These are phyloP conservation scores for Pangasianodon hypophthalmus DNA, from an alignment of 2,113 vertebrate genomes.

Conservation along the genomic window DNA sequence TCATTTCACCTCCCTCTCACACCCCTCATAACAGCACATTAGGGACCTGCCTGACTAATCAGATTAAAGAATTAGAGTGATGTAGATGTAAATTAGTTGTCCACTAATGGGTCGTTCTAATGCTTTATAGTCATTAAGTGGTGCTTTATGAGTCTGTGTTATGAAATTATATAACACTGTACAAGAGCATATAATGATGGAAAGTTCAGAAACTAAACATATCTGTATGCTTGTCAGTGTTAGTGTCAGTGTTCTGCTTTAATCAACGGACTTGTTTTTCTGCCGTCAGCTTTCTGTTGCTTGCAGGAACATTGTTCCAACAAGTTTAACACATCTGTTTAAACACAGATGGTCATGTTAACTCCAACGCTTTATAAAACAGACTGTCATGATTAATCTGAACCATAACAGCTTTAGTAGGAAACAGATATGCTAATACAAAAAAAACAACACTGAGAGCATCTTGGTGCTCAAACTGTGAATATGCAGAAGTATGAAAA, in stretches of 20 bases:
- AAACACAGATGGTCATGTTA: background rate
- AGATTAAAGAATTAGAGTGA: conserved; percentile 16
- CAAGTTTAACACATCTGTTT: background rate
- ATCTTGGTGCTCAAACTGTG: background rate
- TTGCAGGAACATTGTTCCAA: background rate
- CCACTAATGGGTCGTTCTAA: conserved; percentile 19
- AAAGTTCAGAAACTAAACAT: background rate
- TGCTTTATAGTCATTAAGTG: conserved; percentile 22
- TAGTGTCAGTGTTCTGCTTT: background rate
- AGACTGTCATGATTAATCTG: background rate
- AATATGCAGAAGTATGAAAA: background rate
- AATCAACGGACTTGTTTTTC: background rate
- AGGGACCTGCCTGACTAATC: conserved; percentile 18
- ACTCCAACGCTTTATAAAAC: background rate
- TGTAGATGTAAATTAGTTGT: conserved; percentile 18
- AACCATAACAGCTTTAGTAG: background rate
- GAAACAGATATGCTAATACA: background rate
- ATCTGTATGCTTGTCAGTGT: background rate
- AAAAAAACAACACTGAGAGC: background rate
- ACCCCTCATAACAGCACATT: conserved; percentile 5
- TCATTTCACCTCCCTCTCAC: conserved; percentile 2
- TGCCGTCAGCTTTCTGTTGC: background rate
- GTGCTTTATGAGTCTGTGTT: conserved; percentile 13
- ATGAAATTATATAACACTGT: conserved; percentile 22
- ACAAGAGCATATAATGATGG: background rate